Base-by-base conservation (phyloP, 2,113 vertebrate species). In the Xyliphius kryptos region DNA sequence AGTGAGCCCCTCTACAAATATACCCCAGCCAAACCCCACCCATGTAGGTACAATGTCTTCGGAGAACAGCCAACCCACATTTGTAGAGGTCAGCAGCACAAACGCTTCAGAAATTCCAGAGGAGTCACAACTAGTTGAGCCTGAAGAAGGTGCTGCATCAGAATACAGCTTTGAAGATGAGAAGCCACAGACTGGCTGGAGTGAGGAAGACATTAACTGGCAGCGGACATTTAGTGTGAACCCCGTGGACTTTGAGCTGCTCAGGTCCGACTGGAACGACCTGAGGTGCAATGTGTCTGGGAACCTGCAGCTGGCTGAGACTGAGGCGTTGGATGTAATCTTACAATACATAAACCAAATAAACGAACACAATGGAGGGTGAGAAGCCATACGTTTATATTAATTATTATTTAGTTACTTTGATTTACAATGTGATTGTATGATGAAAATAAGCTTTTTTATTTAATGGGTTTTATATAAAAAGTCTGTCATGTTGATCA, bases 241-340 rank as follows among this genome's bases (percentile, higher is more conserved):
- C 63, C 85, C 91, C 0, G 81, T 97, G 84, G 95, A 98, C 80
- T 98, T 98, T 1, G 95, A 98, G 82, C 85, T 95, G 60, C 86
- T 97, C 81, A 90, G 96, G 66, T 99, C 96, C 0, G 96, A 99
- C 86, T 99, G 96, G 96, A 99, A 97, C 0, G 96, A 99, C 80
- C 86, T 99, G 63, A 90, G 92, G 72, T 99, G 96, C 82, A 99
- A 99, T 0, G 92, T 99, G 55, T 98, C 95, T 0, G 95, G 96
- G 2, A 99, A 99, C 81, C 87, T 99, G 53, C 96, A 97, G 89
- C 93, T 99, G 75, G 81, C 82, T 0, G 95, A 98, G 84, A 82
- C 89, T 0, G 96, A 99, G 82, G 95, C 91, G 0, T 89, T 96
- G 47, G 94, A 97, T 0, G 89, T 97, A 72, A 85, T 94, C 73